Evolutionary conservation across 2,888 invertebrate species (phyloP).

Genomic region (Malacosoma neustria): DNA sequence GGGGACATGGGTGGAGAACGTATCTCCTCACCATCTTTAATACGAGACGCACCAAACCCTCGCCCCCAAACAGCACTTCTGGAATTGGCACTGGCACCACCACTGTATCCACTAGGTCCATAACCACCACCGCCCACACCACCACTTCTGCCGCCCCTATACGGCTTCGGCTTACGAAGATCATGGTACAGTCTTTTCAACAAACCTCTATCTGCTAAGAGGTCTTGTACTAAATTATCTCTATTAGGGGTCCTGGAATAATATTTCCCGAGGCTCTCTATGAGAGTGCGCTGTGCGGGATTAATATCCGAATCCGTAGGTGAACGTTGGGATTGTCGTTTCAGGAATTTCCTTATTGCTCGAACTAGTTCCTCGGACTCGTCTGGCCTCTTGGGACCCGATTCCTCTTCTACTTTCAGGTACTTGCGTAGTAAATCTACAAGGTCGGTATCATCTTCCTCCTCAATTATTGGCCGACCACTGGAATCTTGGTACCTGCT

Average conservation of each 20-base stretch:
- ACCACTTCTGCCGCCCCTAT: slow-evolving; percentile 46
- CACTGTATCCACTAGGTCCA: slow-evolving; percentile 38
- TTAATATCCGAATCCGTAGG: slow-evolving; percentile 43
- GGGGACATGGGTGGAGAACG: slow-evolving; percentile 71
- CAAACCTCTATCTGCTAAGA: slow-evolving; percentile 82
- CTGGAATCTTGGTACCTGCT: slow-evolving; percentile 25
- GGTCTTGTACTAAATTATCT: slow-evolving; percentile 81
- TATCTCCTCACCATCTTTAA: slow-evolving; percentile 37
- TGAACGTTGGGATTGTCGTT: slow-evolving; percentile 46
- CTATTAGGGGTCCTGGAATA: slow-evolving; percentile 79
- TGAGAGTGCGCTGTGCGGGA: slow-evolving; percentile 66
- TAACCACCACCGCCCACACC: slow-evolving; percentile 59
- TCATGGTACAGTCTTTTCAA: slow-evolving; percentile 84
- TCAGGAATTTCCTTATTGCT: slow-evolving; percentile 76
- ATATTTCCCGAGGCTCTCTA: slow-evolving; percentile 80
- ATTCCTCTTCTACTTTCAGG: slow-evolving; percentile 75
- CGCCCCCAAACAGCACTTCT: slow-evolving; percentile 38
- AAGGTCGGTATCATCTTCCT: slow-evolving; percentile 71
- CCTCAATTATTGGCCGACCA: slow-evolving; percentile 34
- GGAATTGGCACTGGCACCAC: slow-evolving; percentile 50
- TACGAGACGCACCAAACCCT: slow-evolving; percentile 29
- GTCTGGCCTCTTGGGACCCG: slow-evolving; percentile 47
- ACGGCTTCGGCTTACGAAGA: slow-evolving; percentile 78
- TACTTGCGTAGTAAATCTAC: slow-evolving; percentile 80
- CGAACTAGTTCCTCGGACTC: slow-evolving; percentile 79